A percentile compares a stretch with the other conserved stretches of the same genome.
These are phyloP conservation scores for Aplodontia rufa DNA, from an alignment of 2,113 vertebrate species.

Conservation along the genomic window DNA sequence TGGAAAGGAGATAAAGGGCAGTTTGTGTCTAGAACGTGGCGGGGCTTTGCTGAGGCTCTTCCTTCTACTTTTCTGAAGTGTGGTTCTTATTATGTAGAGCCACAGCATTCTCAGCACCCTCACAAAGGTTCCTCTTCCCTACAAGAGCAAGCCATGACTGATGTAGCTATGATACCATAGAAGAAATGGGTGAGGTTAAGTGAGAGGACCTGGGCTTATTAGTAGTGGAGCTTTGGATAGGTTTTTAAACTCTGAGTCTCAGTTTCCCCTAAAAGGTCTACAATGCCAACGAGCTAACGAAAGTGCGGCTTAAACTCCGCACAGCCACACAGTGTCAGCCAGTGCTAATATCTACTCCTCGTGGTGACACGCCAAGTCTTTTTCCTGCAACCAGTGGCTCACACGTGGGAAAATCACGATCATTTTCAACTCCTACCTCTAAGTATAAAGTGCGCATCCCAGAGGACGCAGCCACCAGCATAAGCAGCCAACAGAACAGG, in stretches of 20 bases:
- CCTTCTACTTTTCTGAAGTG: accelerated
- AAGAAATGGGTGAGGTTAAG: background rate
- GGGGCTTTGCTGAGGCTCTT: background rate
- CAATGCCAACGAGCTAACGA: background rate
- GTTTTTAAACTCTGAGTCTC: background rate
- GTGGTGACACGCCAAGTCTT: background rate
- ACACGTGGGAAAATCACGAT: accelerated
- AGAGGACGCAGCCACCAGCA: background rate
- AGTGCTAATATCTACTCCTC: background rate
- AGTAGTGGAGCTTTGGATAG: background rate
- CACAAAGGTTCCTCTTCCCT: background rate
- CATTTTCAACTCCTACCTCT: background rate
- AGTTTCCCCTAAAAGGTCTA: background rate
- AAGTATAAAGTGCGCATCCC: background rate
- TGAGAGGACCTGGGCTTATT: background rate
- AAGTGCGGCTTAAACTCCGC: background rate
- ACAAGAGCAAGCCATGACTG: background rate
- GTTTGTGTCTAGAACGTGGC: too few relatives aligned
- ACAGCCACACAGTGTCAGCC: background rate
- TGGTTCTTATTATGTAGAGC: background rate
- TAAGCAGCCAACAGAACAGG: background rate
- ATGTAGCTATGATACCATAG: accelerated
- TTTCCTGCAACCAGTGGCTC: background rate
- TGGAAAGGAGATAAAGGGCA: background rate
- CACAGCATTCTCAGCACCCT: background rate